phyloP scores from a whole-genome alignment of 2,888 invertebrate genomes.

The Pollenia griseotomentosa region DNA sequence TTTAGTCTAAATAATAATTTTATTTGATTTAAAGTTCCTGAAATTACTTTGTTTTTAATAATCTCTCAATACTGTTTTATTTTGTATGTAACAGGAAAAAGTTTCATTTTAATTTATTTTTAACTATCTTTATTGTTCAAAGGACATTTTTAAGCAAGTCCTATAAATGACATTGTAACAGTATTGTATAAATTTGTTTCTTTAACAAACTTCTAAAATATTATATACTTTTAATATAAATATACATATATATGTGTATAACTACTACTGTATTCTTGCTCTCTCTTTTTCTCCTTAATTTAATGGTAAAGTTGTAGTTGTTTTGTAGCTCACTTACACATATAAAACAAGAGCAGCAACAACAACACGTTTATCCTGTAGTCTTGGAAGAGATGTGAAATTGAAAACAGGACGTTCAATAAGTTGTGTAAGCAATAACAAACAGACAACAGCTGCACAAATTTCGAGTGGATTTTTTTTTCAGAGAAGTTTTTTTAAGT shows the following conservation, averaged over 20 bases:
- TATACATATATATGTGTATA: too few relatives aligned
- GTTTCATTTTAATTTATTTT: conserved; percentile 26
- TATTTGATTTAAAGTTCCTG: too few relatives aligned
- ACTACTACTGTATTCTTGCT: background rate
- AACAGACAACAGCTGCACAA: conserved; percentile 71
- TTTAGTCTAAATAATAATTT: too few relatives aligned
- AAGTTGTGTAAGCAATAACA: conserved; percentile 26
- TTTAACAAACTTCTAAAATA: background rate
- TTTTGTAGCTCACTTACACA: conserved; percentile 5
- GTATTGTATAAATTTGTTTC: background rate
- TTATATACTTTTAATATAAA: background rate
- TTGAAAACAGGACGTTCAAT: conserved; percentile 61
- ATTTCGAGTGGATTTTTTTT: conserved; percentile 51
- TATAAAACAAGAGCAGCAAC: background rate
- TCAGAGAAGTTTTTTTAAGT: conserved; percentile 39
- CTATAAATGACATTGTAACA: conserved; percentile 2
- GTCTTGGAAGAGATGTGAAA: conserved; percentile 44
- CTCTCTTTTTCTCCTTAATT: background rate
- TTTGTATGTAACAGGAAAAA: conserved; percentile 8
- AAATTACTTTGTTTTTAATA: too few relatives aligned
- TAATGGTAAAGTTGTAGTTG: background rate
- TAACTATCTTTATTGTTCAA: conserved; percentile 23
- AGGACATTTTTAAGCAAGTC: background rate
- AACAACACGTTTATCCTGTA: conserved; percentile 58
- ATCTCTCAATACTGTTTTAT: background rate